phyloP scores from a whole-genome alignment of 2,113 vertebrate species.

The Neodontobutis hainanensis region DNA sequence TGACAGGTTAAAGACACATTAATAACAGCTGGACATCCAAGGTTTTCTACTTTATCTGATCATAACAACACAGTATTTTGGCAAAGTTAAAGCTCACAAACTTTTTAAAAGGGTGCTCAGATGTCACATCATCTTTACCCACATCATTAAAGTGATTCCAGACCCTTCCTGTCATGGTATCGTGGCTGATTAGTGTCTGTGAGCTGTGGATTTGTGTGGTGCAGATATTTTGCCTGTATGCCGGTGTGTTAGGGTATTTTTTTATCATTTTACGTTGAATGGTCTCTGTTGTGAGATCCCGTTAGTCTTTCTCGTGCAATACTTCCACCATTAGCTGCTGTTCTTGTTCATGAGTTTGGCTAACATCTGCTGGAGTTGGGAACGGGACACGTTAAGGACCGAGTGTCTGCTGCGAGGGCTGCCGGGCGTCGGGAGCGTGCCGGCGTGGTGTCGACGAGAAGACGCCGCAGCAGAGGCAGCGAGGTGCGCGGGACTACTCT shows the following conservation, averaged over 20 bases:
- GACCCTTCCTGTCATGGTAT: background rate
- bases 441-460: constrained; percentile 64
- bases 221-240: too few relatives aligned
- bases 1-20: background rate
- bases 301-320: background rate
- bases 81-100: too few relatives aligned
- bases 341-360: constrained; percentile 96
- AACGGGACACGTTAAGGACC: constrained; percentile 90
- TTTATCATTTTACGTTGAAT: background rate
- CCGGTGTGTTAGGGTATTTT: background rate
- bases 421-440: constrained; percentile 75
- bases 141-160: background rate
- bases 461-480: constrained; percentile 54
- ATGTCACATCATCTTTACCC: too few relatives aligned
- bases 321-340: constrained; percentile 79
- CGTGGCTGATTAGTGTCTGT: background rate
- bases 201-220: constrained; percentile 52
- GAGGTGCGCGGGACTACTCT: constrained; percentile 95
- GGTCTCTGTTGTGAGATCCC: background rate
- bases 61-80: too few relatives aligned
- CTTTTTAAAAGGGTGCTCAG: too few relatives aligned
- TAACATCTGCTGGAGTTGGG: constrained; percentile 97
- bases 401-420: constrained; percentile 94
- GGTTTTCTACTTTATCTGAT: too few relatives aligned
- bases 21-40: background rate